Percentiles rank a stretch among this genome's conserved stretches.
Conservation (phyloP, 1,140 invertebrate genomes). For the Melitaea cinxia region DNA sequence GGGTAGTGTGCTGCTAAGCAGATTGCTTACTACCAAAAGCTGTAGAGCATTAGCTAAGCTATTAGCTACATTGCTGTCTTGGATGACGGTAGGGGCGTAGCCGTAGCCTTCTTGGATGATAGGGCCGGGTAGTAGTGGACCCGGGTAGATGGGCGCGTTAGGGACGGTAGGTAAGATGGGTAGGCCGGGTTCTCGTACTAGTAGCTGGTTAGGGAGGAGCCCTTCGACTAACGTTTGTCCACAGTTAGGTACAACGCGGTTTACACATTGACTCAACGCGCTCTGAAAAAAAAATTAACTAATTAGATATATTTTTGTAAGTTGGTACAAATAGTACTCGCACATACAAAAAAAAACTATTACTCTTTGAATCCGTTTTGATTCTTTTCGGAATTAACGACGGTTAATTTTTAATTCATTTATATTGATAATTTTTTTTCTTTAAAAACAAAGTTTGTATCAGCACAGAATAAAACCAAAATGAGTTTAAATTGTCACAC, state of each 20-base stretch:
- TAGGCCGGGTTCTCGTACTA: constrained; percentile 35
- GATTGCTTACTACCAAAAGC: constrained; percentile 65
- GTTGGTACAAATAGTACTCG: too few species aligned
- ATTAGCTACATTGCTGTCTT: constrained; percentile 66
- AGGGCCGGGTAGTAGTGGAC: constrained; percentile 27
- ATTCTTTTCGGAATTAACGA: too few species aligned
- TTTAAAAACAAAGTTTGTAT: too few species aligned
- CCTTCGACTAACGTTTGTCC: constrained; percentile 46
- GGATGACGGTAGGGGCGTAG: constrained; percentile 57
- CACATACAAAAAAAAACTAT: too few species aligned
- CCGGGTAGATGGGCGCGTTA: constrained; percentile 17
- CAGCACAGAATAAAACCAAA: too few species aligned
- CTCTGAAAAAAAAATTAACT: constrained; percentile 38
- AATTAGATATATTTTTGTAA: not conserved
- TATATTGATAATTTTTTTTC: too few species aligned
- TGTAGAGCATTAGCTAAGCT: constrained; percentile 66
- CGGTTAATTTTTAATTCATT: too few species aligned
- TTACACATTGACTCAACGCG: constrained; percentile 49
- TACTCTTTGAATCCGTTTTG: too few species aligned
- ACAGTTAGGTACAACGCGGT: constrained; percentile 46
- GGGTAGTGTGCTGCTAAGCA: constrained; percentile 59
- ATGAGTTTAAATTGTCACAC: too few species aligned
- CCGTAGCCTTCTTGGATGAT: constrained; percentile 36
- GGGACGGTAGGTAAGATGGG: constrained; percentile 16
- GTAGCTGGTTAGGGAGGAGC: constrained; percentile 49